Percentiles rank a stretch among this genome's conserved stretches.
Conservation (phyloP, 2,888 invertebrate genomes). For the Ennomos erosarius region DNA sequence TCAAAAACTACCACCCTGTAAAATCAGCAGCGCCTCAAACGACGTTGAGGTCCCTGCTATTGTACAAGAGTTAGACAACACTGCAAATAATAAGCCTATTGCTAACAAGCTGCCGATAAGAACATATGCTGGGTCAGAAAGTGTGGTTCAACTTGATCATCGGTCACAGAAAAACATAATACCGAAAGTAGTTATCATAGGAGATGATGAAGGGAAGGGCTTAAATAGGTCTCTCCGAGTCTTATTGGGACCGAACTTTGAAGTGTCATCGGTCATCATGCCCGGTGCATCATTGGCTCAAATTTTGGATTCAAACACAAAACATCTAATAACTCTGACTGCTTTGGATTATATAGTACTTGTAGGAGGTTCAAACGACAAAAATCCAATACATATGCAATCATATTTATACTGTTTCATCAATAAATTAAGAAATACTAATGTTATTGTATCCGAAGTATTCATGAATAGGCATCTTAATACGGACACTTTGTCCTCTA, state of each 20-base stretch:
- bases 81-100: too few species aligned
- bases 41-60: too few species aligned
- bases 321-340: neutral
- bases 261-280: neutral
- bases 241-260: neutral
- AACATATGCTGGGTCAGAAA: too few species aligned
- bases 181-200: neutral
- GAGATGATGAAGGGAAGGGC: constrained; percentile 5
- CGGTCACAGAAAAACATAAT: too few species aligned
- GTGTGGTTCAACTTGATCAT: too few species aligned
- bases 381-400: neutral
- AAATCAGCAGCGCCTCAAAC: too few species aligned
- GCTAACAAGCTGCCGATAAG: too few species aligned
- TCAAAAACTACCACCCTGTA: too few species aligned
- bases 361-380: neutral
- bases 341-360: neutral
- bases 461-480: neutral
- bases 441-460: neutral
- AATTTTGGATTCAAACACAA: neutral
- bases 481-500: neutral
- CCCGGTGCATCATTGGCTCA: neutral
- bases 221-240: neutral
- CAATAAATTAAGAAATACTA: neutral
- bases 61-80: too few species aligned
- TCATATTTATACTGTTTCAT: neutral